Percentiles rank a stretch among this genome's conserved stretches.
These are phyloP conservation scores for Palythoa grandiflora DNA, from an alignment of 92 coral and sea anemone species.

Conservation along the genomic window DNA sequence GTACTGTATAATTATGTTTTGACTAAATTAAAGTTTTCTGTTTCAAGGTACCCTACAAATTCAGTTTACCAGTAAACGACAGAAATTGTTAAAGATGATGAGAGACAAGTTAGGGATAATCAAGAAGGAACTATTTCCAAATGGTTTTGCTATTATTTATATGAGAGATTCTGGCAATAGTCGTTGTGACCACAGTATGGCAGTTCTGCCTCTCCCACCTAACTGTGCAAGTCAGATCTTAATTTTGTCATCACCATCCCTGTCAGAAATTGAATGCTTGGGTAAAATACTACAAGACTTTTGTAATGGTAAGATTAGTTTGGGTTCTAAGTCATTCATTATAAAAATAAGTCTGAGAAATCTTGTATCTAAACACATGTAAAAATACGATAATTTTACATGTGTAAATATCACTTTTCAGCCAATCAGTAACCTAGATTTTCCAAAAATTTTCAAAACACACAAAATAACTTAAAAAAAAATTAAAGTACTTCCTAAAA, in stretches of 20 bases:
- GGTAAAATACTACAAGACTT: conserved; percentile 37
- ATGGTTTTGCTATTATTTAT: conserved; percentile 32
- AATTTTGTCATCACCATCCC: conserved; percentile 33
- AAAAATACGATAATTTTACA: no score
- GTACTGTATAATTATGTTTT: background rate
- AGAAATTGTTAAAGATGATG: background rate
- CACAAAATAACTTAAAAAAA: no score
- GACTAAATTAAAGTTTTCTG: background rate
- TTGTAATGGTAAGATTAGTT: conserved; percentile 29
- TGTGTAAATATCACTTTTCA: no score
- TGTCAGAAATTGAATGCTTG: conserved; percentile 25
- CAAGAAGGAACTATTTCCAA: conserved; percentile 1
- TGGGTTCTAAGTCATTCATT: background rate
- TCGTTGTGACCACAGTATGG: conserved; percentile 16
- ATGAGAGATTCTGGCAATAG: conserved; percentile 6
- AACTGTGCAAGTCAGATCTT: background rate
- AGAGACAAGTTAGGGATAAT: background rate
- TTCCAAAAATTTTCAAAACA: no score
- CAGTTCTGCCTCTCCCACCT: conserved; percentile 15
- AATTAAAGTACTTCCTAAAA: no score
- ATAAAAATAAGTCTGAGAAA: no score
- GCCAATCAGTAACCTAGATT: no score
- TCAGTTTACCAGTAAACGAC: background rate
- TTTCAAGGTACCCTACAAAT: conserved; percentile 29
- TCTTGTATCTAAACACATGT: no score